Evolutionary conservation across 2,113 vertebrate species (phyloP), one percentile per base, ranked within the genome.

Genomic region (Diadophis punctatus): DNA sequence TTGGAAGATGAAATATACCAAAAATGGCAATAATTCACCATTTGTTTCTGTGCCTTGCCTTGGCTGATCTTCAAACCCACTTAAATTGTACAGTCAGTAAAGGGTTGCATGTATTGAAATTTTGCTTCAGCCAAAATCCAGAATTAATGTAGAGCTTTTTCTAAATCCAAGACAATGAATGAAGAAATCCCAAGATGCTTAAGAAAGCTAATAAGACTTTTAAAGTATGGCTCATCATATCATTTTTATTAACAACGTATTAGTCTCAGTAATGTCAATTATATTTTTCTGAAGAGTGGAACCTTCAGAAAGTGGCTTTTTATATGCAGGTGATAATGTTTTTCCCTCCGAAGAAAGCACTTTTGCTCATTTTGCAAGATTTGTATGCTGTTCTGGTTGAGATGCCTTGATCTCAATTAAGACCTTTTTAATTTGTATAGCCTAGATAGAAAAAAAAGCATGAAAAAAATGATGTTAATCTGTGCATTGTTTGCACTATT

Each of bases 341-440:
- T 34, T 34, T 46, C 16, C 10, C 25, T 30, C 12, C 1, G 5
- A 43, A 86, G 80, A 43, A 48, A 91, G 55, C 30, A n/a, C 16
- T 34, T 56, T 25, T 56, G n/a, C 53, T 86, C 51, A 58, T 60
- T 86, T 85, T 23, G 43, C n/a, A 91, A 60, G 30, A 60, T 91
- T 60, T 87, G 30, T 91, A 49, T 60, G 34, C 39, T 48, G 27
- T 58, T 46, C 25, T 60, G 23, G 74, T 46, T 85, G 74, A 85
- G 53, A 91, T 51, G 48, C 46, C 27, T 60, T 91, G 90, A 87
- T 86, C 90, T 87, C 84, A 10, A 87, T 91, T 39, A 87, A 91
- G 56, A 86, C 80, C 43, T 49, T 86, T 91, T 60, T 91, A 34
- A 60, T 87, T n/a, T 60, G 27, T 56, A 48, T 46, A 43, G 74